phyloP scores from a whole-genome alignment of 2,113 vertebrate genomes.

The Chaetodon trifascialis region DNA sequence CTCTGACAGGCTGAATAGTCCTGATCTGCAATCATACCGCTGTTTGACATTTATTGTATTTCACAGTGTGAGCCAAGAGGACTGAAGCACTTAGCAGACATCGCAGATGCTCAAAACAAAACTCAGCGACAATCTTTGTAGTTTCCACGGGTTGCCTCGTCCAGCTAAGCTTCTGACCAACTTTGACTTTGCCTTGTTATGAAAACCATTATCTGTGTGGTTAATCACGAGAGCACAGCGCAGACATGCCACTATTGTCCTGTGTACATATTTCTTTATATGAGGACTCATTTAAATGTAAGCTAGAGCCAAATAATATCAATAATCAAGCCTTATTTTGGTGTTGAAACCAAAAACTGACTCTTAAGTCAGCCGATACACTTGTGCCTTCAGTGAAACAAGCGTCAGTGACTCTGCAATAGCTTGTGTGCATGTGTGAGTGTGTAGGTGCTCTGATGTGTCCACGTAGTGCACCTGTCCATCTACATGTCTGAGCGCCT shows the following conservation, averaged over 20 bases:
- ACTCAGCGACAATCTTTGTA: slow-evolving; percentile 24
- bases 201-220: slow-evolving; percentile 31
- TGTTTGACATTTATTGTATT: slow-evolving; percentile 67
- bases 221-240: slow-evolving; percentile 15
- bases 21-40: slow-evolving; percentile 43
- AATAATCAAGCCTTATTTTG: slow-evolving; percentile 33
- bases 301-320: slow-evolving; percentile 48
- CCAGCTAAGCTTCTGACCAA: slow-evolving; percentile 28
- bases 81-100: slow-evolving; percentile 55
- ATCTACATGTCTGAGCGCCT: slow-evolving; percentile 56
- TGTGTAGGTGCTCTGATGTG: slow-evolving; percentile 25
- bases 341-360: slow-evolving; percentile 24
- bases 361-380: background rate
- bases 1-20: slow-evolving; percentile 30
- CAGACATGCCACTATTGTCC: slow-evolving; percentile 34
- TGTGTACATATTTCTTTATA: slow-evolving; percentile 58
- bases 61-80: slow-evolving; percentile 48
- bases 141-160: slow-evolving; percentile 28
- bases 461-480: slow-evolving; percentile 70
- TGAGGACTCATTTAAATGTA: slow-evolving; percentile 39
- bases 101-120: slow-evolving; percentile 50
- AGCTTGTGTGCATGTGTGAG: background rate
- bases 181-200: slow-evolving; percentile 42
- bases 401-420: slow-evolving; percentile 29
- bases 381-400: slow-evolving; percentile 33